Base-by-base conservation (phyloP, 2,113 vertebrate species). In the Oncorhynchus gorbuscha region DNA sequence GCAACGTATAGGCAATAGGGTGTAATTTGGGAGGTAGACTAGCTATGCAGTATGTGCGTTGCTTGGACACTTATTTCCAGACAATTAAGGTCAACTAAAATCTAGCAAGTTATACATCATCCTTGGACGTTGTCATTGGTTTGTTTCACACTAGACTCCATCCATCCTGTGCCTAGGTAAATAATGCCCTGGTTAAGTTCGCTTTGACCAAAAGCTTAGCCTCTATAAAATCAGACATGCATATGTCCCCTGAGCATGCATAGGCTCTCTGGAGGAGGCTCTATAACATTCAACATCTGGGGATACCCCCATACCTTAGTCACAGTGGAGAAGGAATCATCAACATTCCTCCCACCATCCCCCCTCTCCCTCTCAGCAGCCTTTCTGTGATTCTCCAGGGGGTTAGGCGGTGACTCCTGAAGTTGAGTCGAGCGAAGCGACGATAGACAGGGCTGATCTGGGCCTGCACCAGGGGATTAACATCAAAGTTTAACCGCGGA, bases 401-500 rank as follows among this genome's bases (percentile, higher is more conserved):
- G 62, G 75, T 68, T 18, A 72, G 71, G 65, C 28, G 64, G 18
- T 0, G 79, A 22, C 71, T 35, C 18, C 28, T 35, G 51, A 16
- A n/a, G 24, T 45, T 7, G 24, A 32, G 14, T 55, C n/a, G 61
- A 64, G 32, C 20, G 58, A 45, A 76, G 79, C 85, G 87, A 59
- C 3, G 68, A 91, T 13, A 16, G 86, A 89, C 77, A 49, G 28
- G 59, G 7, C 55, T 20, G 76, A 45, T 71, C 69, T 78, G 76
- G 55, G 75, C 24, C 20, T 71, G 75, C 75, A 35, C 76, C 62
- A 8, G 0, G 76, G 79, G 77, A 75, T 84, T 81, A 74, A 70
- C 67, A 83, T 86, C 68, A 84, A 82, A 81, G 78, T 85, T 83
- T 73, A 39, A 16, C 30, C 0, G 4, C 66, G 55, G 69, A 74